Evolutionary conservation across 1,140 invertebrate species (phyloP).

Genomic region (Varroa destructor): DNA sequence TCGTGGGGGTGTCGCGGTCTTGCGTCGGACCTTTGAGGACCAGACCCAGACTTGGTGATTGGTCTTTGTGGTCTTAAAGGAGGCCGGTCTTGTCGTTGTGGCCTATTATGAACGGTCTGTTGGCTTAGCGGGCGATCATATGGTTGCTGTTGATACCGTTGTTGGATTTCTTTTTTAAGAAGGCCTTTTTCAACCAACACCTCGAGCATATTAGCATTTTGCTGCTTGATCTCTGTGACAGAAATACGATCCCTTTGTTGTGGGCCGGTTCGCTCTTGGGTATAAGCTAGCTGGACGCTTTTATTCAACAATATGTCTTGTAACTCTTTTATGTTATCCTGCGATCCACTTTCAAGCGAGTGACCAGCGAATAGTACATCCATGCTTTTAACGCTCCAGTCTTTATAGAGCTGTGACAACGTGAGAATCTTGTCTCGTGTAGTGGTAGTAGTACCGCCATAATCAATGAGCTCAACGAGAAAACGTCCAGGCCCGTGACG

Average conservation of each 20-base stretch:
- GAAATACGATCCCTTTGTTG: not conserved
- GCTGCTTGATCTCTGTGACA: not conserved
- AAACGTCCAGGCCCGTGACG: not conserved
- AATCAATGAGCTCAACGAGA: slow-evolving; percentile 6
- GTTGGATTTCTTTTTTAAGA: not conserved
- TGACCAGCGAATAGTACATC: not conserved
- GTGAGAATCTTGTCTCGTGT: not conserved
- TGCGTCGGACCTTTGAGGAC: no score
- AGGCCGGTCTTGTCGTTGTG: no score
- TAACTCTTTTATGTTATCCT: not conserved
- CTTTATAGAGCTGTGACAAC: slow-evolving; percentile 22
- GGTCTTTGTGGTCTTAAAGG: no score
- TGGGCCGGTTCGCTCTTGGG: not conserved
- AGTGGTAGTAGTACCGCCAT: not conserved
- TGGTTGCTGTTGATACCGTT: not conserved
- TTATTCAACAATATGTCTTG: not conserved
- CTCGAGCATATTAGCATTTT: not conserved
- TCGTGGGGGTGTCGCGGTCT: no score
- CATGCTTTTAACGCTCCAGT: slow-evolving; percentile 17
- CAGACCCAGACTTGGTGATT: no score
- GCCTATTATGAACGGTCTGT: no score
- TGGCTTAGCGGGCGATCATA: no score
- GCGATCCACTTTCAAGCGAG: not conserved
- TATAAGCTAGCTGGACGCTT: slow-evolving; percentile 2
- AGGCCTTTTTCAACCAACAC: slow-evolving; percentile 5